Evolutionary conservation across 2,888 invertebrate genomes (phyloP), one percentile per base, ranked within the genome.

Genomic region (Tiliacea citrago): DNA sequence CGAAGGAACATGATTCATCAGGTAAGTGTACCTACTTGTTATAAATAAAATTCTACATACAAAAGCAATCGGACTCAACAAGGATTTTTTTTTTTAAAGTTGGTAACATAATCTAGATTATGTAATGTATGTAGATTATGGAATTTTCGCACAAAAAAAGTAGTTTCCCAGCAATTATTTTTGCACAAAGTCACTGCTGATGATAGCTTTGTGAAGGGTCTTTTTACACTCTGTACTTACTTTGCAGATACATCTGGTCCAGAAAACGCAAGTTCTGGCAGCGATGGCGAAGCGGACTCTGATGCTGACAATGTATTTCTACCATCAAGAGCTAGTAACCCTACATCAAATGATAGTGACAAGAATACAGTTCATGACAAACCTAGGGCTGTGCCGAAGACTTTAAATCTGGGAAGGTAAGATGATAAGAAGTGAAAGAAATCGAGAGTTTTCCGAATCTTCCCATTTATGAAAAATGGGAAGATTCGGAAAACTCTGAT

Each of bases 161-260:
- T 53, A 1, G 12, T 13, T 53, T 53, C 2, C 8, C 21, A 35
- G 21, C 12, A 60, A 21, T 35, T 7, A 60, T 7, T 60, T 55
- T 55, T 55, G 53, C 55, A 24, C 12, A 24, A 55, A 24, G 2
- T 24, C 13, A 35, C 35, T 60, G 10, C 42, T 18, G 10, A 18
- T 18, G 6, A 2, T 6, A 42, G 10, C 7, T 42, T 45, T 3
- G 24, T 16, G 42, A n/a, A n/a, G 2, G 5, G 2, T 42, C 16
- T 42, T 42, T 42, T 16, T 4, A 45, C 62, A 62, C 10, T 10
- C 18, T 24, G 2, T 5, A 24, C 12, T 45, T 53, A 7, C 35
- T 60, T 62, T 75, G 35, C 82, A 96, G 96, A 96, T 77, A 96
- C 96, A 42, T 96, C 96, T 6, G 98, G 98, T 0, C 98, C 98